These are phyloP conservation scores for Potamilus streckersoni DNA, from an alignment of 1,140 invertebrate species.

Conservation along the genomic window DNA sequence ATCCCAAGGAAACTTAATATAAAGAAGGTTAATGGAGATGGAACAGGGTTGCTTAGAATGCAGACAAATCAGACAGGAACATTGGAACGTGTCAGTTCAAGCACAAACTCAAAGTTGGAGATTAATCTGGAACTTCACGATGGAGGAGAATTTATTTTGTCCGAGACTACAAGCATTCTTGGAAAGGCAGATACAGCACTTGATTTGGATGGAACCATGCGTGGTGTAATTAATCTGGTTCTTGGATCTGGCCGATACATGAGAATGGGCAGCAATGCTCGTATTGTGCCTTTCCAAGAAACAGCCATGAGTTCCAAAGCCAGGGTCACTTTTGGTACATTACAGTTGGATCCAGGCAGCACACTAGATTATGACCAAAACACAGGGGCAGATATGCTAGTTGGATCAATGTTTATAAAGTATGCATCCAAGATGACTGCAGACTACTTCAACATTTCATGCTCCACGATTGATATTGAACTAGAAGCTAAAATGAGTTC, in stretches of 20 bases:
- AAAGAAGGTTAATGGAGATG: conserved; percentile 50
- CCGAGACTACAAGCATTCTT: conserved; percentile 50
- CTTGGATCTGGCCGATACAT: conserved; percentile 44
- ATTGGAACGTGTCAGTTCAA: conserved; percentile 39
- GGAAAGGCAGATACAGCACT: conserved; percentile 45
- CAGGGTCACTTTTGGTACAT: conserved; percentile 46
- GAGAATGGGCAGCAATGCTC: conserved; percentile 45
- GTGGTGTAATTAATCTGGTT: conserved; percentile 51
- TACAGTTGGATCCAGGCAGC: conserved; percentile 54
- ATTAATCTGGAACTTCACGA: conserved; percentile 54
- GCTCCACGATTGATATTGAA: conserved; percentile 46
- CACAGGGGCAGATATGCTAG: conserved; percentile 51
- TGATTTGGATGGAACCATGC: conserved; percentile 49
- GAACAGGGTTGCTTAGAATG: conserved; percentile 50
- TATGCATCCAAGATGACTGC: conserved; percentile 44
- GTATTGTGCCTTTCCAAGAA: conserved; percentile 44
- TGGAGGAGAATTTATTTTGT: conserved; percentile 54
- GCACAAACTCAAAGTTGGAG: conserved; percentile 48
- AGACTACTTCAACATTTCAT: conserved; percentile 53
- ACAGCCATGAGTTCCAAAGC: conserved; percentile 33
- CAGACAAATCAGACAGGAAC: conserved; percentile 47
- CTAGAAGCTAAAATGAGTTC: conserved; percentile 45
- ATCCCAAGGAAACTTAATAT: conserved; percentile 44
- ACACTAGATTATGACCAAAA: conserved; percentile 49
- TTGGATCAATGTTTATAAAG: conserved; percentile 46